Percentiles rank a stretch among this genome's conserved stretches.
Conservation (phyloP, 2,797 vertebrate species). For the Eulemur coronatus region DNA sequence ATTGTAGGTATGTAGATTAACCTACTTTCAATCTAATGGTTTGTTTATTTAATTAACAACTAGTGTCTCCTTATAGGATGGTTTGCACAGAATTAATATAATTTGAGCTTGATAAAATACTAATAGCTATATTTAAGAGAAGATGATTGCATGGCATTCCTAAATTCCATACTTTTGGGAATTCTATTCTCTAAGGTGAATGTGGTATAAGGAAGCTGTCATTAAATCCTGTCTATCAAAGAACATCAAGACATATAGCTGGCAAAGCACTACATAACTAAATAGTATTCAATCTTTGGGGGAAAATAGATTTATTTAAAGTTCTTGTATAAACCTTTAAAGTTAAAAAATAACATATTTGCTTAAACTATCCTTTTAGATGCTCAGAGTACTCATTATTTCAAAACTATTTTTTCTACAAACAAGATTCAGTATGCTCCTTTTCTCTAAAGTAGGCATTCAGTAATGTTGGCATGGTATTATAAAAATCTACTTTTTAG, state of each 20-base stretch:
- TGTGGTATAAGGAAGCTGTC: neutral
- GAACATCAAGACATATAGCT: neutral
- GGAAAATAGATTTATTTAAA: neutral
- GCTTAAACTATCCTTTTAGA: neutral
- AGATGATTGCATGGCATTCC: neutral
- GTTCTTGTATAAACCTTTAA: neutral
- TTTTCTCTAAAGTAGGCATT: neutral
- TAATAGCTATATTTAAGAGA: neutral
- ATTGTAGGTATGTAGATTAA: neutral
- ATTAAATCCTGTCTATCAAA: neutral
- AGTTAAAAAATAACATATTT: neutral
- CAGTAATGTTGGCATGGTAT: neutral
- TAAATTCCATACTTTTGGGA: neutral
- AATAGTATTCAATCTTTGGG: neutral
- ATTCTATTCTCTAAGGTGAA: neutral
- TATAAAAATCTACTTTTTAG: neutral
- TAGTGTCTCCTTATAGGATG: neutral
- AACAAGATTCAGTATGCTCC: neutral
- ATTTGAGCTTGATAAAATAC: neutral
- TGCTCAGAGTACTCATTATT: neutral
- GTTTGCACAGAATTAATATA: neutral
- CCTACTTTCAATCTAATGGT: neutral
- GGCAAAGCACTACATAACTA: neutral
- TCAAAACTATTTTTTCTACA: neutral
- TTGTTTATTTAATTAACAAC: neutral